These are phyloP conservation scores for Cantharis rufa DNA, from an alignment of 2,888 invertebrate species.

Conservation along the genomic window DNA sequence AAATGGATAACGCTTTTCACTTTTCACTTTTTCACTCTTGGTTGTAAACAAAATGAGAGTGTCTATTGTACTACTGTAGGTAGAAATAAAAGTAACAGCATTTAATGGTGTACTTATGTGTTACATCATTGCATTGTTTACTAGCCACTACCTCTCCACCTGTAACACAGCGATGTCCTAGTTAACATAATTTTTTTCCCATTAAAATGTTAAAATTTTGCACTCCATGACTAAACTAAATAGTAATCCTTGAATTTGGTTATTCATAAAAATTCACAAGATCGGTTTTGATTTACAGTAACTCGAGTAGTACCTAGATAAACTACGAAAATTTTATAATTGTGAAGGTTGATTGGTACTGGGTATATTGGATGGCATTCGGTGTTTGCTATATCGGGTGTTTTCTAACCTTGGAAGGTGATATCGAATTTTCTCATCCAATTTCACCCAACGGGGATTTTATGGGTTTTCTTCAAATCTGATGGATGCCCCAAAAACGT, in stretches of 20 bases:
- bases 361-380: not conserved
- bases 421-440: not conserved
- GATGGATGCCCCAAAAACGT: not conserved
- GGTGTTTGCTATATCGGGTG: not conserved
- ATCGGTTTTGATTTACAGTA: not conserved
- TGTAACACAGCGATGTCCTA: conserved; percentile 23
- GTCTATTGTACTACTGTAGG: not conserved
- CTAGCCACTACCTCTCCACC: conserved; percentile 26
- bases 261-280: not conserved
- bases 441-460: too few relatives aligned
- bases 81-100: not conserved
- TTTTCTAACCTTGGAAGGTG: not conserved
- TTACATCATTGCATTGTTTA: conserved; percentile 37
- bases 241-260: not conserved
- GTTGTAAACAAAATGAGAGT: not conserved
- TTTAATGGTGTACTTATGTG: conserved; percentile 3
- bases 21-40: not conserved
- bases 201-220: not conserved
- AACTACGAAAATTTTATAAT: not conserved
- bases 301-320: too few relatives aligned
- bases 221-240: not conserved
- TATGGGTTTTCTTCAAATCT: not conserved
- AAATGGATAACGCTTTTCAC: not conserved
- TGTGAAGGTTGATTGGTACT: not conserved
- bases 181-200: conserved; percentile 8